Percentiles rank a stretch among this genome's conserved stretches.
Conservation (phyloP, 2,797 vertebrate species). For the Rhabdophis nuchalis region DNA sequence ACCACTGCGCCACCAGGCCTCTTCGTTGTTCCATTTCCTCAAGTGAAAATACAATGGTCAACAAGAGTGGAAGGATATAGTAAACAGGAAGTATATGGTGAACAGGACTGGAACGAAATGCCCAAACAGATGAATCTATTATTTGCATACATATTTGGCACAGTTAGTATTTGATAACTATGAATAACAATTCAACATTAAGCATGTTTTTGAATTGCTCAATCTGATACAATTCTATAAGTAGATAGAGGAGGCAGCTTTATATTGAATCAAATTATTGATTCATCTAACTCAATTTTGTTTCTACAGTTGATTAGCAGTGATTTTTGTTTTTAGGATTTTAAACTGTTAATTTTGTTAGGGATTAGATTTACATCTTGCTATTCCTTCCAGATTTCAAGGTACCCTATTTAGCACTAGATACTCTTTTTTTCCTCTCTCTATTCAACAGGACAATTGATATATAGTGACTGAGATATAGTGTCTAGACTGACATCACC, state of each 20-base stretch:
- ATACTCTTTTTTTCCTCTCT: not conserved
- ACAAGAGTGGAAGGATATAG: not conserved
- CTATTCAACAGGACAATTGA: not conserved
- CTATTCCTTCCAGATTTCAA: not conserved
- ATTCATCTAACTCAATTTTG: not conserved
- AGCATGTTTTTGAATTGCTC: not conserved
- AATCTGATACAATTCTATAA: not conserved
- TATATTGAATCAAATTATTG: not conserved
- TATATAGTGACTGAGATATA: not conserved
- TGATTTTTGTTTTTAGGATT: not conserved
- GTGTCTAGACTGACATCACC: not conserved
- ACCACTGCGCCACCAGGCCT: not conserved
- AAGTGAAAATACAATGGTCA: not conserved
- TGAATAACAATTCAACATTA: not conserved
- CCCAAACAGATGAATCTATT: not conserved
- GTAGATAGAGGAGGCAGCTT: not conserved
- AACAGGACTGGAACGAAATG: not conserved
- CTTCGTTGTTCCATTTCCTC: not conserved
- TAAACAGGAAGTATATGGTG: not conserved
- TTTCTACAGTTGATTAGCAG: not conserved
- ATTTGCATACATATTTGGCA: not conserved
- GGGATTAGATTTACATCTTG: not conserved
- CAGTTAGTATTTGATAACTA: not conserved
- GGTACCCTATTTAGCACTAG: not conserved
- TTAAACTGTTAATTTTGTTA: not conserved